Base-by-base conservation (phyloP, 2,888 invertebrate species). In the Leucophenga maculata region DNA sequence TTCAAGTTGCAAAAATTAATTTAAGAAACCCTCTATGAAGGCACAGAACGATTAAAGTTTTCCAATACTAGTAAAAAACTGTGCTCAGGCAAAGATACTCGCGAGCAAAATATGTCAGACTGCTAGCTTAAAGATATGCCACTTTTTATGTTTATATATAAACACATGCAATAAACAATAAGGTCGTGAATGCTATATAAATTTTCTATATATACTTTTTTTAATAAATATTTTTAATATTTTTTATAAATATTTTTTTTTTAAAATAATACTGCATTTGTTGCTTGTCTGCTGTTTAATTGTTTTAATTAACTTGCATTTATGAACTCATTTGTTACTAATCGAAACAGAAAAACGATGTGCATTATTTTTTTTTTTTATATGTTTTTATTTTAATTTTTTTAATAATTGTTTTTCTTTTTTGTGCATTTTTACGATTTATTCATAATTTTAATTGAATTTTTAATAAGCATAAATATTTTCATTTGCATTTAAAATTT, bases 271-370 rank as follows among this genome's bases (percentile, higher is more conserved):
- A 16, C 18, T 50, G 18, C 50, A 18, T 16, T 60, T 44, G 22
- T 60, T 11, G 20, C n/a, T 57, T 57, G 20, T 79, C 79, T 82
- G 79, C 79, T 78, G 80, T 79, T 80, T 79, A 77, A 72, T 74
- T 74, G 78, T 78, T 74, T 67, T 74, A 32, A 57, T 59, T 68
- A 22, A 69, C 66, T 70, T 66, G 77, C 83, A 78, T 80, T 79
- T 76, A 78, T 39, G 71, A 77, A 72, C 74, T 74, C 85, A 85
- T 85, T 81, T 83, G 85, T 86, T 75, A 85, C 85, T 85, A 86
- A 85, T 79, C 77, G 72, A 65, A 64, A 62, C 16, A 1, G n/a
- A 32, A 44, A 48, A 60, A 1, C 13, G 6, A 32, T 68, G 20
- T 55, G 77, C 70, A 72, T 70, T 59, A 69, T 52, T 65, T 70